phyloP scores from a whole-genome alignment of 1,140 invertebrate species.

The Zaprionus ghesquierei region DNA sequence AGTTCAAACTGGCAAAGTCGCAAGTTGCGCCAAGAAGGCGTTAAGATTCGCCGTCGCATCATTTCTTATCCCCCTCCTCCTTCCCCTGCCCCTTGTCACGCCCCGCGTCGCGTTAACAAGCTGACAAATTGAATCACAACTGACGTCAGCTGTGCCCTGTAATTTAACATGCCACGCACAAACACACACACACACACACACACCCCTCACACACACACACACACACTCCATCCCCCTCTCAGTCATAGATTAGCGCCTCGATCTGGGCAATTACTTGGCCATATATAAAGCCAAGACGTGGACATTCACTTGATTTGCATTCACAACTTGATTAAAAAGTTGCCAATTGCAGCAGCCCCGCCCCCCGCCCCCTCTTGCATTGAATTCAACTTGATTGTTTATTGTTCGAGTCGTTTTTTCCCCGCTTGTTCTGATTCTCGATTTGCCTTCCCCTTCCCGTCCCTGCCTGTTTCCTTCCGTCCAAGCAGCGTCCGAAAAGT shows the following conservation, averaged over 20 bases:
- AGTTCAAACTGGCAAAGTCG: constrained; percentile 54
- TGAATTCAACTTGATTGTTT: constrained; percentile 76
- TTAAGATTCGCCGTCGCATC: constrained; percentile 79
- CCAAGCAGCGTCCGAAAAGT: no score
- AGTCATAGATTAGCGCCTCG: constrained; percentile 54
- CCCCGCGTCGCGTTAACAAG: constrained; percentile 46
- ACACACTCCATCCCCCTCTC: neutral
- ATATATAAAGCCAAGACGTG: constrained; percentile 39
- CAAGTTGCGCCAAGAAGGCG: constrained; percentile 39
- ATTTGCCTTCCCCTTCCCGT: constrained; percentile 6
- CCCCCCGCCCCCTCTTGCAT: constrained; percentile 1
- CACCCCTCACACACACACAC: neutral
- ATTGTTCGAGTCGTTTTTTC: constrained; percentile 54
- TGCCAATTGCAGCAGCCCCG: constrained; percentile 39
- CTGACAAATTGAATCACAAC: constrained; percentile 73
- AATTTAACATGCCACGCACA: constrained; percentile 58
- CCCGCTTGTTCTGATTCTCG: constrained; percentile 6
- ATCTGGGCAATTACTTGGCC: constrained; percentile 58
- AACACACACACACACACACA: neutral
- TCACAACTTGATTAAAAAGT: constrained; percentile 76
- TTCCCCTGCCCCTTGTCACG: neutral
- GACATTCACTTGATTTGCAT: constrained; percentile 60
- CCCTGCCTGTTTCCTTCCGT: no score
- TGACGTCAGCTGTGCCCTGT: constrained; percentile 55
- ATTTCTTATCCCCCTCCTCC: constrained; percentile 29